Conservation (phyloP, 92 coral and sea anemone genomes). For the Chrysogorgia sp. region DNA sequence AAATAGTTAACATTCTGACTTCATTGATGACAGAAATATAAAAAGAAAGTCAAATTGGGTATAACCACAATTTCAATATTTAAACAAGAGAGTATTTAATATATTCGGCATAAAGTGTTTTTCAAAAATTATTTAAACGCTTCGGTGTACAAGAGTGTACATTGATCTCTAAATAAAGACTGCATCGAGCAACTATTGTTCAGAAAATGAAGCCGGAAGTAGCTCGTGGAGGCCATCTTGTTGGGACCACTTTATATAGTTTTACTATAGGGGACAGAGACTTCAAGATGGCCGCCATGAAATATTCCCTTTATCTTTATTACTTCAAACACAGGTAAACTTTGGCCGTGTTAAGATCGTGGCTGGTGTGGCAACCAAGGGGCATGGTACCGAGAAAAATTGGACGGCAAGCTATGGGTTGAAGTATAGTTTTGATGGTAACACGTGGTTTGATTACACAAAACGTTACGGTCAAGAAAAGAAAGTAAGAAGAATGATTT, state of each 20-base stretch:
- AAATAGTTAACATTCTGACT: no score
- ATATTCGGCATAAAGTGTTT: no score
- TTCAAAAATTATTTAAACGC: not conserved
- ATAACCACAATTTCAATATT: not conserved
- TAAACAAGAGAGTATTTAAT: not conserved
- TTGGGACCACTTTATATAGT: not conserved
- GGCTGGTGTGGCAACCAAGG: not conserved
- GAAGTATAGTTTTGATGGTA: not conserved
- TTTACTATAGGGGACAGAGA: no score
- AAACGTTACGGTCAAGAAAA: not conserved
- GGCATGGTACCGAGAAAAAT: not conserved
- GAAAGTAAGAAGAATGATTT: not conserved
- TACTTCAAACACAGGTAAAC: not conserved
- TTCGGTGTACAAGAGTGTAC: no score
- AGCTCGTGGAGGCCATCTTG: no score
- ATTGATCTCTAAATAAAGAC: no score
- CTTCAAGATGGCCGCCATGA: not conserved
- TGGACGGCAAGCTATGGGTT: not conserved
- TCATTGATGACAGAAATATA: no score
- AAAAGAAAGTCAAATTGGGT: not conserved
- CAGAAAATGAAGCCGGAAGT: no score
- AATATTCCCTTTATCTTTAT: not conserved
- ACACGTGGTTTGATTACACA: not conserved
- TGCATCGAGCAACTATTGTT: no score
- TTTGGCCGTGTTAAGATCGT: not conserved